Evolutionary conservation across 2,888 invertebrate species (phyloP), one percentile per base, ranked within the genome.

Genomic region (Nephrotoma flavescens): DNA sequence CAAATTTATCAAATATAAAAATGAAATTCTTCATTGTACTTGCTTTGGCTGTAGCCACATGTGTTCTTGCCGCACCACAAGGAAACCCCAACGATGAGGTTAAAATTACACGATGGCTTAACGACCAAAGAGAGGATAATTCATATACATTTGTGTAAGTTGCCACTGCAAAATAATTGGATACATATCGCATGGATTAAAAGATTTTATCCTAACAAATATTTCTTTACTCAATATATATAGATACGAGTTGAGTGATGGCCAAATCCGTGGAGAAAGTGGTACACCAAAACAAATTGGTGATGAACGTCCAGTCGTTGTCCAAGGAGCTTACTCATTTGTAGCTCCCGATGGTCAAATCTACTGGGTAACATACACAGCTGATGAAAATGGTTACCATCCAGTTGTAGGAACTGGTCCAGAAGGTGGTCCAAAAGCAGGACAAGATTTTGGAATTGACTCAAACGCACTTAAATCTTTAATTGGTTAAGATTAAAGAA

Each of bases 281-380:
- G 88, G 88, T 9, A 45, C 47, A 41, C 83, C 87, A 31, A 88
- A 87, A 71, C 87, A 87, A 57, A 87, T 87, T n/a, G 87, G 47
- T 5, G 87, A 88, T 42, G 89, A 89, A 71, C 88, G 88, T n/a
- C 88, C 87, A 7, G 89, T 89, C 41, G 87, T 89, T 45, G 89
- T 89, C 86, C 87, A 88, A n/a, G 89, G 89, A 42, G 88, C 89
- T n/a, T 89, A 89, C 83, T 88, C 89, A 86, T 89, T 89, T 83
- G 88, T 88, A 45, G 89, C 88, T 87, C 88, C 88, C 9, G 88
- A 89, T 47, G 89, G 89, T 7, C 87, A 87, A 87, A 87, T 88
- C 7, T 89, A 89, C 87, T 88, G 88, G 88, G 89, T 89, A 9
- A 89, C 88, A 71, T 89, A 89, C 52, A 89, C 89, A 83, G 89